Base-by-base conservation (phyloP, 2,888 invertebrate genomes). In the Therioaphis trifolii region DNA sequence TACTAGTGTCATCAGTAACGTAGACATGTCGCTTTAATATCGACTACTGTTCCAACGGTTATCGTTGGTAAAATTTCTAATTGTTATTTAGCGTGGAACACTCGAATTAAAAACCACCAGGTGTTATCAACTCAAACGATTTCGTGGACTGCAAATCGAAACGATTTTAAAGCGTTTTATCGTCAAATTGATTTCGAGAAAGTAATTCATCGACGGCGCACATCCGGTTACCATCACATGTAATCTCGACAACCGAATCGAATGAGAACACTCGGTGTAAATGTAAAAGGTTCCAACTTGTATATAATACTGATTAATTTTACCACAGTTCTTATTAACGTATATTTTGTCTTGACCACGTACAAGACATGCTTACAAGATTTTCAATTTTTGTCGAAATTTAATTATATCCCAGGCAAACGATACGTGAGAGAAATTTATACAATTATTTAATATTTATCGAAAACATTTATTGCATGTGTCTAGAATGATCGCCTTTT, bases 161-260 rank as follows among this genome's bases (percentile, higher is more conserved):
- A 63, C 35, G 63, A 49, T 61, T 76, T 27, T 61, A 4, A 18
- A 24, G 5, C 43, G 43, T 58, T 75, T 77, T 35, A 49, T 15
- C 35, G 49, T 11, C 46, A 66, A 76, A 77, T 66, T 21, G 66
- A 52, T 77, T 66, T 66, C 49, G 66, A 77, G 77, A 77, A 77
- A 77, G 77, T 77, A 35, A 77, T 66, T 66, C 66, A 18, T 77
- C 11, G 15, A 46, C 46, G 29, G 49, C 35, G 77, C 66, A 35
- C 49, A 66, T 77, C 77, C 77, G 77, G 77, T 66, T 77, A 49
- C 49, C 49, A 5, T 4, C 14, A 5, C 72, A 49, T 29, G 35
- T 63, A 35, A 21, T 77, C 15, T 21, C 7, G 49, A 66, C 46
- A 35, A 66, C 27, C 66, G 21, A 21, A 49, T 24, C 61, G 18